Base-by-base conservation (phyloP, 2,113 vertebrate species). In the Callionymus lyra region DNA sequence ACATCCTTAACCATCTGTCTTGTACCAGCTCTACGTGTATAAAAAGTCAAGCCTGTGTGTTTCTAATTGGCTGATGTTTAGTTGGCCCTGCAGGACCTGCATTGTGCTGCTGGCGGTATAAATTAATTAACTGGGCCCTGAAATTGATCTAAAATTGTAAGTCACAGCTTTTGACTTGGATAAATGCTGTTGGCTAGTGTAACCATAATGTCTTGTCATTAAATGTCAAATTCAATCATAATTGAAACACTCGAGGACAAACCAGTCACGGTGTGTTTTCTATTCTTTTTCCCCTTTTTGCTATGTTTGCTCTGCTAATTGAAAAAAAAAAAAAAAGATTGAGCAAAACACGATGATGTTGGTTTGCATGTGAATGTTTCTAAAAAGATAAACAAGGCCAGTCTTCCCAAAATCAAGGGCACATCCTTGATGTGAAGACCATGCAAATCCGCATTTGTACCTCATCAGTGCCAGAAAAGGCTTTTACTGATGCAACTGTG, bases 71-170 rank as follows among this genome's bases (percentile, higher is more conserved):
- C 63, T 77, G 70, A 71, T 81, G 73, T 74, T 56, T 70, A 67
- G 68, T 70, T 80, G 77, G 72, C 65, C 74, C 66, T 52, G 63
- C 69, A 44, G 80, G 83, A 82, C 82, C 81, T 61, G 74, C 58
- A 74, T 76, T 82, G 74, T 80, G 77, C 77, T 63, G 70, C 72
- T 69, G 65, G 65, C 72, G 56, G 74, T 81, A 72, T 75, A 72
- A 80, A 82, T 81, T 68, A 83, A 84, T 86, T 81, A 80, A 80
- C 65, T 63, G 17, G 50, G 68, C 77, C 63, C 61, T 74, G 70
- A 68, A 77, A 82, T 74, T 83, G 77, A 82, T 83, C 73, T 65
- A 47, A 74, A 68, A 78, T 56, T 51, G 68, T 67, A 70, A 67
- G 72, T 77, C 61, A 68, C 59, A 69, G 68, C 72, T 70, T 68